Evolutionary conservation across 2,113 vertebrate species (phyloP), one percentile per base, ranked within the genome.

Genomic region (Galemys pyrenaicus): DNA sequence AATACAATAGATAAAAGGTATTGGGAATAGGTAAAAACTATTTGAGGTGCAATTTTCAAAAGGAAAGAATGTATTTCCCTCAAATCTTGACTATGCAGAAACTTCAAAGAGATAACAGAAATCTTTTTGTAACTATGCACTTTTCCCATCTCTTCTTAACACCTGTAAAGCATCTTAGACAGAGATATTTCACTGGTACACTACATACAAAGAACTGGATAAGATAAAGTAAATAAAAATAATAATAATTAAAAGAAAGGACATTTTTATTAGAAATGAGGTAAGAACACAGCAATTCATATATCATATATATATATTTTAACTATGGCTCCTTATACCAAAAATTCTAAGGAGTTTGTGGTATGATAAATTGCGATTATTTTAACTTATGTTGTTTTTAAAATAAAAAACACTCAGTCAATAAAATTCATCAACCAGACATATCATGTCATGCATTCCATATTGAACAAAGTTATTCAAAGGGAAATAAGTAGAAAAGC

Each of bases 71-170:
- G 3, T 44, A 24, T 65, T 19, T 60, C 9, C 2, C 32, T 26
- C 10, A 26, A 41, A 6, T 39, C 67, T 22, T 79, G 9, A 9
- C 54, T 65, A 86, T 49, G 9, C 32, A 95, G 1, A 94, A 87
- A 83, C 46, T 85, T 92, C 15, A 95, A 17, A 89, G 35, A 16
- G 19, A 22, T 91, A 62, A 44, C 9, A 73, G 16, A 3, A 70
- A 75, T 20, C 9, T 74, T 39, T 83, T 20, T 24, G 67, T 51
- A 11, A 37, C 30, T 77, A 17, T n/a, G 2, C 5, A 51, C 54
- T 70, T 19, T 67, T 11, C 3, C 19, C 37, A 41, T 46, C 20
- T 56, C 13, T 89, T 56, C 13, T 89, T 37, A 80, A 94, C 17
- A 78, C 0, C n/a, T 58, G 17, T 12, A 58, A 80, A 90, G 74